Conservation (phyloP, 1,140 invertebrate genomes). For the Glomeris maerens region DNA sequence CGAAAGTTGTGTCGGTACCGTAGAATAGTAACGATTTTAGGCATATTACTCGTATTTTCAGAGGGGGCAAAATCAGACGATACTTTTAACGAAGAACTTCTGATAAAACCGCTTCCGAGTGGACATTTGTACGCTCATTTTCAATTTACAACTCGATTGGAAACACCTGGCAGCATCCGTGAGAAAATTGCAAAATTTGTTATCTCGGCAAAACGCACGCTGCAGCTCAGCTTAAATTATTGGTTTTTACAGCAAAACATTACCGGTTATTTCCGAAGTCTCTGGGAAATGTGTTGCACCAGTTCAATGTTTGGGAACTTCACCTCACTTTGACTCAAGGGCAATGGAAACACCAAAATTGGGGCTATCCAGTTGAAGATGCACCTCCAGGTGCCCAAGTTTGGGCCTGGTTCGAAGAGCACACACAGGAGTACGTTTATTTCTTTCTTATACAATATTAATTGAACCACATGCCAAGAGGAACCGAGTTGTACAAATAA, state of each 20-base stretch:
- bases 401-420: constrained; percentile 71
- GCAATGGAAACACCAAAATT: constrained; percentile 77
- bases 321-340: constrained; percentile 85
- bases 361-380: constrained; percentile 76
- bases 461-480: too few relatives aligned
- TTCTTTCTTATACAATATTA: too few relatives aligned
- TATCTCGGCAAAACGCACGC: background rate
- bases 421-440: constrained; percentile 33
- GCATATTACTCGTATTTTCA: constrained; percentile 13
- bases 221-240: background rate
- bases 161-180: constrained; percentile 21
- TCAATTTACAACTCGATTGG: constrained; percentile 67
- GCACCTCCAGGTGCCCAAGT: constrained; percentile 84
- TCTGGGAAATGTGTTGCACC: constrained; percentile 72
- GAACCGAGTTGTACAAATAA: too few relatives aligned
- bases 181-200: background rate
- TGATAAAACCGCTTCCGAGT: constrained; percentile 57
- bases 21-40: too few relatives aligned
- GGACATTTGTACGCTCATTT: constrained; percentile 70
- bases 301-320: constrained; percentile 73
- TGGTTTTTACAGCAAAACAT: constrained; percentile 38
- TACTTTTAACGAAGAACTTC: constrained; percentile 60
- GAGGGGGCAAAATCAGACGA: constrained; percentile 33
- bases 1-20: too few relatives aligned
- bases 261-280: constrained; percentile 77